These are phyloP conservation scores for Corella eumyota DNA, from an alignment of 23 tunicate species.

Conservation along the genomic window DNA sequence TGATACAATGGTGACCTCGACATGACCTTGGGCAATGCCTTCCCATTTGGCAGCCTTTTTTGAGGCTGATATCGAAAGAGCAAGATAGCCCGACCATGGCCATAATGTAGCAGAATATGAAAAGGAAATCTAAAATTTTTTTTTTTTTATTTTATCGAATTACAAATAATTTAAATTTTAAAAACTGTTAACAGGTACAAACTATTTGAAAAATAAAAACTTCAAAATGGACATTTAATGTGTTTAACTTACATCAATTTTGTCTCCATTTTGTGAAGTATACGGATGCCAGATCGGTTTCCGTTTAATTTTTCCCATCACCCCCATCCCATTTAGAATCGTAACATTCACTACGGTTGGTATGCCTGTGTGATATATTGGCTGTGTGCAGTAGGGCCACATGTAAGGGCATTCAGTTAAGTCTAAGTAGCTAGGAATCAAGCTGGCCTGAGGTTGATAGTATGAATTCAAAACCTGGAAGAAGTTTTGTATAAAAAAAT, in stretches of 20 bases:
- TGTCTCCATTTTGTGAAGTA: constrained; percentile 39
- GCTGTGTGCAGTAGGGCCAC: constrained; percentile 99
- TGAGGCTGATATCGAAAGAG: constrained; percentile 60
- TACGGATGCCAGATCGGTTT: constrained; percentile 73
- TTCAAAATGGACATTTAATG: too few relatives aligned
- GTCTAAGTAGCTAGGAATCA: constrained; percentile 83
- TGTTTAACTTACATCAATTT: constrained; percentile 70
- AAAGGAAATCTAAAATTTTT: constrained; percentile 43
- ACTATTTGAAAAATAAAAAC: too few relatives aligned
- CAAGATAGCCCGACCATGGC: constrained; percentile 98
- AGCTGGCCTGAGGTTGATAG: constrained; percentile 76
- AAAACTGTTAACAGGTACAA: too few relatives aligned
- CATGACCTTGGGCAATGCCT: constrained; percentile 88
- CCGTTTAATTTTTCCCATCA: constrained; percentile 54
- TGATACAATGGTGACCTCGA: constrained; percentile 62
- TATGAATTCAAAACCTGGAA: constrained; percentile 64
- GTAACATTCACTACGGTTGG: constrained; percentile 86
- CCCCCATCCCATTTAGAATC: constrained; percentile 88
- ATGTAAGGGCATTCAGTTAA: constrained; percentile 94
- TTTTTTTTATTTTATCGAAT: not conserved
- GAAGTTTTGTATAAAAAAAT: too few relatives aligned
- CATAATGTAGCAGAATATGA: constrained; percentile 73
- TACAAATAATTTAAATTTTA: not conserved
- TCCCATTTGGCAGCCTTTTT: constrained; percentile 65
- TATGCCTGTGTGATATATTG: constrained; percentile 74